Evolutionary conservation across 2,113 vertebrate genomes (phyloP), one percentile per base, ranked within the genome.

Genomic region (Phalacrocorax carbo): DNA sequence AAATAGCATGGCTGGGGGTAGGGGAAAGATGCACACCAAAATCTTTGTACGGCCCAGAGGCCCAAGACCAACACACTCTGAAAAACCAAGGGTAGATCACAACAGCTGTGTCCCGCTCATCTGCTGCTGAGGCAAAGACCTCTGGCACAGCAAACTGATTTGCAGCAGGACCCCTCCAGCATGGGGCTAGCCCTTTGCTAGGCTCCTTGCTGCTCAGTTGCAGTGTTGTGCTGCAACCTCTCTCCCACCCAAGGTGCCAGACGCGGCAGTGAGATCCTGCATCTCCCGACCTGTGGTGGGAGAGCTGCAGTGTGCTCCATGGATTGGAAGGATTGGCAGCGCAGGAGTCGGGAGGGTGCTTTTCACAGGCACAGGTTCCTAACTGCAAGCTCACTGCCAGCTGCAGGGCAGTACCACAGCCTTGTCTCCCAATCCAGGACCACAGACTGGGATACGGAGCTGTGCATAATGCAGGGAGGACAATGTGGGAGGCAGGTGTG

Each of bases 381-480:
- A 20, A 22, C 23, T 12, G 54, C 61, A 27, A 0, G 1, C 55
- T 46, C 11, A 42, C 27, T 7, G 2, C 16, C 38, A 54, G 69
- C 83, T 52, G 73, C 82, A 22, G 69, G 44, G 60, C 1, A 1
- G 44, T 22, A 32, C 36, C 73, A 58, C 60, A 52, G 73, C 81
- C 27, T 65, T 11, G 19, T 20, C 54, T 36, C 73, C 66, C 66
- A 15, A 3, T 17, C 44, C 27, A 30, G 44, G 44, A 48, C 40
- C 51, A 9, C 38, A 40, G 65, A 11, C 20, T 2, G 10, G 32
- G 36, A 30, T 15, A 38, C 0, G 1, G 36, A 71, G 57, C 57
- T 51, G 23, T 38, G 71, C 21, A 48, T 49, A 61, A 44, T 2
- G 9, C 77, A 34, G 62, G 55, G 21, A 57, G n/a, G 69, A 34